phyloP scores from a whole-genome alignment of 2,113 vertebrate genomes.

The Pogona vitticeps region DNA sequence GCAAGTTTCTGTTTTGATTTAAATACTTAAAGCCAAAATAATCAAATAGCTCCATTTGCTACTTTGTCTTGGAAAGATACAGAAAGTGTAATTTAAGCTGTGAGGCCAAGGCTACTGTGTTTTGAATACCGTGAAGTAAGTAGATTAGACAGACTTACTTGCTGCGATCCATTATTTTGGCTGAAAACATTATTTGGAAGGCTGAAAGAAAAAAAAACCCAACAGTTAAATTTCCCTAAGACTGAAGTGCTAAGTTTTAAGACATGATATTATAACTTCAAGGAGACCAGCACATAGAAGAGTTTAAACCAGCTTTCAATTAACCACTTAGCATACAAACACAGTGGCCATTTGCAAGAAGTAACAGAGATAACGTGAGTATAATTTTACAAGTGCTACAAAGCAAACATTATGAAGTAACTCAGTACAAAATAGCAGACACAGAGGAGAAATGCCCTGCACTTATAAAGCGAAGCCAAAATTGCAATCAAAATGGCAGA shows the following conservation, averaged over 20 bases:
- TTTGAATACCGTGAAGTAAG: constrained; percentile 15
- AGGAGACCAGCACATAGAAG: background rate
- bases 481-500: background rate
- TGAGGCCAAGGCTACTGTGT: background rate
- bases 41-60: background rate
- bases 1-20: background rate
- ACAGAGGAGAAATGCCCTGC: no score
- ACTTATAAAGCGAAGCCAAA: background rate
- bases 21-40: constrained; percentile 3
- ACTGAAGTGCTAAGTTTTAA: constrained; percentile 13
- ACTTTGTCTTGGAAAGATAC: background rate
- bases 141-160: constrained; percentile 68
- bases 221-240: constrained; percentile 39
- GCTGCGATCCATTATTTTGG: constrained; percentile 79
- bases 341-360: background rate
- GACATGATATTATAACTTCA: background rate
- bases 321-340: background rate
- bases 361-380: background rate
- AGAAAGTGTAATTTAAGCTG: background rate
- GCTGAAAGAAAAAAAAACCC: constrained; percentile 70
- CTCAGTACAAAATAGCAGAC: constrained; percentile 22
- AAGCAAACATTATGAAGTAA: background rate
- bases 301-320: background rate
- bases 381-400: background rate
- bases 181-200: constrained; percentile 73